Evolutionary conservation across 2,797 vertebrate genomes (phyloP), one percentile per base, ranked within the genome.

Genomic region (Liasis olivaceus): DNA sequence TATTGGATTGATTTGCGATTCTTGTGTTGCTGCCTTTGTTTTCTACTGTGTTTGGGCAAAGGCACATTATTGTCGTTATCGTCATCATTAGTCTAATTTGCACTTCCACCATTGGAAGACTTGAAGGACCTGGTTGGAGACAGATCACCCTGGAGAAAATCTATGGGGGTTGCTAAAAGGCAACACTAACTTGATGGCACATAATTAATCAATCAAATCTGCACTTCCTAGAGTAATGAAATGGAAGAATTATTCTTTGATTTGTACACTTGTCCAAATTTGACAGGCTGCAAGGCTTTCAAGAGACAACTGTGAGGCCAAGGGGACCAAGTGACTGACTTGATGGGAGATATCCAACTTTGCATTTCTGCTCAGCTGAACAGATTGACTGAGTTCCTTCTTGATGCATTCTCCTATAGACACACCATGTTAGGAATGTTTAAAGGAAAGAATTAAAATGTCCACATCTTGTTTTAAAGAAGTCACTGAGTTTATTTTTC

Each of bases 401-500:
- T 59, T 17, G 3, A 58, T 20, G 56, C 6, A 31, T 87, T 87
- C n/a, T n/a, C 24, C 59, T 69, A 14, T 36, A 36, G 9, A 64
- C 4, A 84, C 22, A 26, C 14, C 31, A 47, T 0, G 1, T 24
- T 17, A 2, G 20, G 1, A 2, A 28, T 36, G 36, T 47, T 60
- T 36, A 60, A 60, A 60, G 4, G 13, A 47, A 36, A 47, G 13
- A 81, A 62, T 62, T 60, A 72, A 60, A 63, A 72, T n/a, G 12
- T 15, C 22, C 77, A 56, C 51, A 42, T 62, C 9, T 17, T 26
- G 0, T 86, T 24, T 94, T 93, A 63, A 95, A 95, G 26, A 94
- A 81, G 89, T 60, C 92, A 87, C 28, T 90, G 89, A 60, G n/a
- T 96, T 97, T 97, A 95, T 94, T 96, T 97, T 95, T 93, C 87